Conservation (phyloP, 2,888 invertebrate species). For the Camptogramma bilineatum region DNA sequence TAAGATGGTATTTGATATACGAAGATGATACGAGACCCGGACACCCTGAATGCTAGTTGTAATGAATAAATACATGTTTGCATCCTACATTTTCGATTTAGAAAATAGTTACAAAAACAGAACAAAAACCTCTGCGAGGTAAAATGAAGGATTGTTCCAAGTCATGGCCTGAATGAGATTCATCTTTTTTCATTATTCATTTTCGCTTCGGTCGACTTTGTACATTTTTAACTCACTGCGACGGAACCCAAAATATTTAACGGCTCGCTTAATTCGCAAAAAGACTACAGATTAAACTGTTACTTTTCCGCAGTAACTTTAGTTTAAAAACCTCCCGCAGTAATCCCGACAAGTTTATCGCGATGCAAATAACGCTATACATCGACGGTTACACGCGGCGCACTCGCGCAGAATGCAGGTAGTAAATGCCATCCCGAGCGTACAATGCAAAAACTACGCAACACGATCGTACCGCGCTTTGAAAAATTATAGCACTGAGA, state of each 20-base stretch:
- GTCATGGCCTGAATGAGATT: not conserved
- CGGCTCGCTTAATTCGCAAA: slow-evolving; percentile 38
- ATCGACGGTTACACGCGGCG: slow-evolving; percentile 30
- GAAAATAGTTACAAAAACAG: too few species aligned
- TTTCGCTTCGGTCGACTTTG: not conserved
- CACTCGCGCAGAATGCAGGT: slow-evolving; percentile 24
- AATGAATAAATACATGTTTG: too few species aligned
- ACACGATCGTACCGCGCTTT: slow-evolving; percentile 22
- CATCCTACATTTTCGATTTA: too few species aligned
- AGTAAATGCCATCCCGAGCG: slow-evolving; percentile 30
- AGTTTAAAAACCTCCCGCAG: slow-evolving; percentile 37
- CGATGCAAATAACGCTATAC: slow-evolving; percentile 34
- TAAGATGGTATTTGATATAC: too few species aligned
- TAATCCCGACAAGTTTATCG: slow-evolving; percentile 43
- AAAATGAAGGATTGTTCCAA: not conserved
- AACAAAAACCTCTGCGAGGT: not conserved
- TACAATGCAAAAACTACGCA: slow-evolving; percentile 35
- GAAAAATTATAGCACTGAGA: slow-evolving; percentile 40
- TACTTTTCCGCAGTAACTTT: slow-evolving; percentile 33
- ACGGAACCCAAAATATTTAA: slow-evolving; percentile 38
- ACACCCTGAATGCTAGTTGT: too few species aligned
- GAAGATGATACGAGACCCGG: too few species aligned
- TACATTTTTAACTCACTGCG: slow-evolving; percentile 28
- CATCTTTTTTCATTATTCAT: slow-evolving; percentile 14
- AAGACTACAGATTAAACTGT: slow-evolving; percentile 40